phyloP scores from a whole-genome alignment of 2,797 vertebrate genomes.

The Chiroxiphia lanceolata region DNA sequence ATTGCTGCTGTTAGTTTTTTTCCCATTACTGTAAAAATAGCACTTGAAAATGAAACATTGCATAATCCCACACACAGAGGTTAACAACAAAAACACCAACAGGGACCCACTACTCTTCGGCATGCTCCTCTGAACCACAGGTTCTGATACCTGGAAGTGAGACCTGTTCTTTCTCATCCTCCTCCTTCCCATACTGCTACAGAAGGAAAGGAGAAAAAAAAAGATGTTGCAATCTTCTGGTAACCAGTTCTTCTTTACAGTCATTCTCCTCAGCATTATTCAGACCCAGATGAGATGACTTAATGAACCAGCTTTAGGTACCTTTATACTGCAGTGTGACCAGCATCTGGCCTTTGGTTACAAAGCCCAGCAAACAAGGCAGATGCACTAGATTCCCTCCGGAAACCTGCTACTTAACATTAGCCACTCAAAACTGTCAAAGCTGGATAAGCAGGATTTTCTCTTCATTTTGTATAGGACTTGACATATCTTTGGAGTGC shows the following conservation, averaged over 20 bases:
- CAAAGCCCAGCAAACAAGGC: neutral
- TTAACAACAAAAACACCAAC: neutral
- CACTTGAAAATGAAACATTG: neutral
- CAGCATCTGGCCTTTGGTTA: neutral
- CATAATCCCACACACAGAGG: fast-evolving
- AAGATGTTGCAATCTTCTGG: neutral
- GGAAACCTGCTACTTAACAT: neutral
- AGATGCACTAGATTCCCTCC: neutral
- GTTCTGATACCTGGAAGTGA: neutral
- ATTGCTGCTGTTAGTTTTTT: neutral
- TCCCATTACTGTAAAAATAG: conserved; percentile 1
- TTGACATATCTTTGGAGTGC: neutral
- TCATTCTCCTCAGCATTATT: neutral
- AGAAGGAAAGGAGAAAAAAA: neutral
- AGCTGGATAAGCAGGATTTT: neutral
- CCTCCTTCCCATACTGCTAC: neutral
- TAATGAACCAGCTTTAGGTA: neutral
- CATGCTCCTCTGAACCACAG: neutral
- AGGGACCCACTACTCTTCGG: neutral
- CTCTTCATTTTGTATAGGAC: neutral
- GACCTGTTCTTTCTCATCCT: neutral
- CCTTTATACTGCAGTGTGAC: neutral
- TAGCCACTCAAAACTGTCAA: neutral
- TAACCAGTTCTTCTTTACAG: neutral
- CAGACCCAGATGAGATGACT: neutral